These are phyloP conservation scores for Asobara japonica DNA, from an alignment of 1,140 invertebrate species.

Conservation along the genomic window DNA sequence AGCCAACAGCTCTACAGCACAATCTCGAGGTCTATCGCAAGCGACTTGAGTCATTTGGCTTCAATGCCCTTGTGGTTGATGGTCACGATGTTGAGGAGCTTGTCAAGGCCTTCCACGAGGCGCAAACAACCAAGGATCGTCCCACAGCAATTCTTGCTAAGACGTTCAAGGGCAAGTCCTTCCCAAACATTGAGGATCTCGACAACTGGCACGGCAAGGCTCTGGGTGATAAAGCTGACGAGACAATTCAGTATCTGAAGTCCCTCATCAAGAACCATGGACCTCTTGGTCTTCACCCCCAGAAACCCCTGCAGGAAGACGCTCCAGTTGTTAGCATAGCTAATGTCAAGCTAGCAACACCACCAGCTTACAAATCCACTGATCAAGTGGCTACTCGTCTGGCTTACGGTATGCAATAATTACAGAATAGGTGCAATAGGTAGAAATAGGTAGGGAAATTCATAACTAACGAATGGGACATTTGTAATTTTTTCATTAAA, in stretches of 20 bases:
- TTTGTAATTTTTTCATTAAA: too few species aligned
- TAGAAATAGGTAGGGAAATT: too few species aligned
- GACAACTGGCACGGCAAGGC: constrained; percentile 99
- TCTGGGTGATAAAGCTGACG: constrained; percentile 82
- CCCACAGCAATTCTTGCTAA: constrained; percentile 96
- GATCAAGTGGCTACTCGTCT: constrained; percentile 89
- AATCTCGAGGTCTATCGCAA: constrained; percentile 90
- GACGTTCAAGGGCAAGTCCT: constrained; percentile 95
- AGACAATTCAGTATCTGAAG: constrained; percentile 79
- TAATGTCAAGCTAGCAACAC: constrained; percentile 81
- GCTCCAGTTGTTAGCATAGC: constrained; percentile 78
- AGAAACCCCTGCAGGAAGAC: constrained; percentile 75
- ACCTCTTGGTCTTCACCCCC: constrained; percentile 69
- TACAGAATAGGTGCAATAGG: too few species aligned
- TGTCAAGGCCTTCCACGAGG: constrained; percentile 87
- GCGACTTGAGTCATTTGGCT: constrained; percentile 91
- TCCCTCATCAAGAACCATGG: constrained; percentile 73
- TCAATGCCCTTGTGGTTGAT: constrained; percentile 93
- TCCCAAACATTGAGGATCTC: constrained; percentile 88
- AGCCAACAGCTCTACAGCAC: constrained; percentile 92
- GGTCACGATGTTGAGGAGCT: constrained; percentile 95
- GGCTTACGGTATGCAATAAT: too few species aligned
- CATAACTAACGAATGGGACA: too few species aligned
- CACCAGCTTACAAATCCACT: constrained; percentile 86
- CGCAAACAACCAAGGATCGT: constrained; percentile 78